phyloP scores from a whole-genome alignment of 2,888 invertebrate species.

The Lycaena phlaeas region DNA sequence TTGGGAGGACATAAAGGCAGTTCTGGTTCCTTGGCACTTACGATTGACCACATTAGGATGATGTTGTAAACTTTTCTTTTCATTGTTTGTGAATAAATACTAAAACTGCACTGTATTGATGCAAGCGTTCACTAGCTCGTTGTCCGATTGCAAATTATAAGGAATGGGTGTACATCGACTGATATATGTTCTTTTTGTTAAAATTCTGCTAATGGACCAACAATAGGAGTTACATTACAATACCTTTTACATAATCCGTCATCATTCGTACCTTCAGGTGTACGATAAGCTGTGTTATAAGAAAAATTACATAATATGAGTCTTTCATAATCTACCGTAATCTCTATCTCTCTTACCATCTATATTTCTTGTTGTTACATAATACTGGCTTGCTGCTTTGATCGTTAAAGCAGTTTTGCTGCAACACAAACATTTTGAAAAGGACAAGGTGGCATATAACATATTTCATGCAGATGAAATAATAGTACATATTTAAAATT shows the following conservation, averaged over 20 bases:
- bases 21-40: slow-evolving; percentile 30
- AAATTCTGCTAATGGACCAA: neutral
- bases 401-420: too few species aligned
- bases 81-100: neutral
- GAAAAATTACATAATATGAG: neutral
- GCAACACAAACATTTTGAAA: too few species aligned
- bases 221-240: slow-evolving; percentile 3
- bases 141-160: neutral
- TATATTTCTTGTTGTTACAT: too few species aligned
- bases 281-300: neutral
- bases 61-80: neutral
- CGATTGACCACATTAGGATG: neutral
- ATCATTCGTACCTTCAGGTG: slow-evolving; percentile 3
- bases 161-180: neutral
- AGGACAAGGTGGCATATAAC: too few species aligned
- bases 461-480: too few species aligned
- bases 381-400: too few species aligned
- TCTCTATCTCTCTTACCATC: too few species aligned
- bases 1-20: slow-evolving; percentile 52
- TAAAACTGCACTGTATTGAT: neutral
- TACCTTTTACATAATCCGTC: neutral
- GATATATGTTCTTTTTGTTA: neutral
- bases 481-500: too few species aligned
- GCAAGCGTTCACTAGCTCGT: neutral
- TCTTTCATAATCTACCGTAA: too few species aligned